A percentile compares a stretch with the other conserved stretches of the same genome.
Conservation (phyloP, 1,140 invertebrate genomes). For the Pseudoatta argentina region DNA sequence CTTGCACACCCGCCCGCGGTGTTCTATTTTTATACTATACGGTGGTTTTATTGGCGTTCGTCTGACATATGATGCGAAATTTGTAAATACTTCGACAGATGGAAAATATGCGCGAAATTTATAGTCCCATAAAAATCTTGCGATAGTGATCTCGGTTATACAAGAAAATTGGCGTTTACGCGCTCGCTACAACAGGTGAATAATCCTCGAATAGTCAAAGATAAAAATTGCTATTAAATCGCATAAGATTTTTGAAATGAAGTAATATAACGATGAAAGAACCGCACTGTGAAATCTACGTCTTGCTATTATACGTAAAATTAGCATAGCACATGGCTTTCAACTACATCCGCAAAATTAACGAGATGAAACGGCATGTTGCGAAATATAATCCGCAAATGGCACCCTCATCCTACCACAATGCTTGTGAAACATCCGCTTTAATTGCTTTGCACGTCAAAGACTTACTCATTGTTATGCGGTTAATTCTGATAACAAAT, state of each 20-base stretch:
- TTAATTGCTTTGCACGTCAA: conserved; percentile 23
- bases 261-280: background rate
- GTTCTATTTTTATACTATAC: conserved; percentile 75
- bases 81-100: conserved; percentile 34
- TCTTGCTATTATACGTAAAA: conserved; percentile 26
- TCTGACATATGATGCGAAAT: background rate
- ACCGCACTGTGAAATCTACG: background rate
- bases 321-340: conserved; percentile 45
- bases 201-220: conserved; percentile 29
- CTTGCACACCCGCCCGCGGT: conserved; percentile 67
- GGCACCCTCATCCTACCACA: background rate
- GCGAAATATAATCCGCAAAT: conserved; percentile 34
- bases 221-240: conserved; percentile 17
- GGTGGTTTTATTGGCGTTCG: conserved; percentile 50
- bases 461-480: background rate
- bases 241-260: background rate
- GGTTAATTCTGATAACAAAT: background rate
- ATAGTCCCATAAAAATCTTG: conserved; percentile 30
- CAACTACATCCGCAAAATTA: conserved; percentile 36
- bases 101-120: conserved; percentile 59
- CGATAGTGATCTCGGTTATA: background rate
- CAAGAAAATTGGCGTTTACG: conserved; percentile 3
- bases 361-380: conserved; percentile 37
- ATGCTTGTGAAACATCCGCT: conserved; percentile 25
- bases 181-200: conserved; percentile 8